These are phyloP conservation scores for Chelonus formosanus DNA, from an alignment of 2,888 invertebrate species.

Conservation along the genomic window DNA sequence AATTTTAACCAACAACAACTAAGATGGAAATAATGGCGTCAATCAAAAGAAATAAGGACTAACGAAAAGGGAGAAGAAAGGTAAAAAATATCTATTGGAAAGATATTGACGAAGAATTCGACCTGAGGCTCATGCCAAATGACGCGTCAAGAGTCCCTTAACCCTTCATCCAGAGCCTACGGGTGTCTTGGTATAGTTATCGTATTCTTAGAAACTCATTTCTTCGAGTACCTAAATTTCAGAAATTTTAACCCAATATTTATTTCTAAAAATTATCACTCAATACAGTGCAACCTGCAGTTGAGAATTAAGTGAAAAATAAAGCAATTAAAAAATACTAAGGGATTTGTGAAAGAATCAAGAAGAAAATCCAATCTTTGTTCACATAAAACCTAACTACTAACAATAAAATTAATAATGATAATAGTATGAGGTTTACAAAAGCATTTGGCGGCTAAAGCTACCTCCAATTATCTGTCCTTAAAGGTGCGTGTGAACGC, in stretches of 20 bases:
- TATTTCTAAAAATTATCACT: conserved; percentile 16
- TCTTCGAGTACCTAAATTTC: conserved; percentile 13
- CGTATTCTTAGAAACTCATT: conserved; percentile 17
- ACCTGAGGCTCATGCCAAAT: conserved; percentile 22
- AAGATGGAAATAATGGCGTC: conserved; percentile 32
- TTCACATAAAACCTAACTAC: too few species aligned
- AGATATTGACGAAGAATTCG: conserved; percentile 22
- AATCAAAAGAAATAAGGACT: conserved; percentile 21
- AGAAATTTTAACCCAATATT: conserved; percentile 15
- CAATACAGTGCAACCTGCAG: conserved; percentile 4
- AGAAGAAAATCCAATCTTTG: neutral
- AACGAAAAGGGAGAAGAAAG: neutral
- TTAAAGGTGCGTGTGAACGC: conserved; percentile 38
- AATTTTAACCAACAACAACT: conserved; percentile 23
- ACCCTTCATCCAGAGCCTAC: conserved; percentile 17
- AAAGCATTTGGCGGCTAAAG: conserved; percentile 17
- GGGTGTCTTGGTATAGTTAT: conserved; percentile 7
- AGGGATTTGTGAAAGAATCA: too few species aligned
- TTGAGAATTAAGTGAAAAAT: too few species aligned
- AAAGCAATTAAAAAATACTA: too few species aligned
- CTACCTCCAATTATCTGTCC: conserved; percentile 35
- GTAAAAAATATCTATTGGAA: conserved; percentile 13
- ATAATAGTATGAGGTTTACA: conserved; percentile 4
- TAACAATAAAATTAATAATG: conserved; percentile 11
- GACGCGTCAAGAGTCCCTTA: conserved; percentile 12